These are phyloP conservation scores for Tarsius wallacei DNA, from an alignment of 2,797 vertebrate species.

Conservation along the genomic window DNA sequence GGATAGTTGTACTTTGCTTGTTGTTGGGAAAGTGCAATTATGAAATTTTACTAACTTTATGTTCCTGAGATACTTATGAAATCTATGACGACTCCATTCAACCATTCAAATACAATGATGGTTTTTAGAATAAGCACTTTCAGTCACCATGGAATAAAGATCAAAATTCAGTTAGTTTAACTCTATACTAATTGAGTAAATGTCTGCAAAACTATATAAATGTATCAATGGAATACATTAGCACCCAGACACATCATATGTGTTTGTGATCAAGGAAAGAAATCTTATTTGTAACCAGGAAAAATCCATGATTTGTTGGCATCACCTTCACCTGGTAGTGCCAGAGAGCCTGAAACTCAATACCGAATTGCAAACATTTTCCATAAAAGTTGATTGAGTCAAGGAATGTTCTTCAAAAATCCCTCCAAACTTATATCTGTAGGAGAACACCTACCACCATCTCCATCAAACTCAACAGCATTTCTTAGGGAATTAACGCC, in stretches of 20 bases:
- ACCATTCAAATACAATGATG: neutral
- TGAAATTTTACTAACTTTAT: constrained; percentile 50
- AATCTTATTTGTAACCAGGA: neutral
- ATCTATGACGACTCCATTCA: neutral
- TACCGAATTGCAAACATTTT: neutral
- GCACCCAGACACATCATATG: neutral
- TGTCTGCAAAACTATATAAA: neutral
- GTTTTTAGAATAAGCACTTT: neutral
- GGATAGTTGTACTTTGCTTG: neutral
- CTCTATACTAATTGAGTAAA: neutral
- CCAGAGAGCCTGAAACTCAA: neutral
- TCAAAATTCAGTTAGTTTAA: neutral
- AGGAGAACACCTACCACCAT: neutral
- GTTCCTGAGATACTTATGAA: neutral
- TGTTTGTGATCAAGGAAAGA: neutral
- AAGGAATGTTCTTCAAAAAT: neutral
- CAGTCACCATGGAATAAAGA: neutral
- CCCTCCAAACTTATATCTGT: neutral
- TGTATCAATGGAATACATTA: neutral
- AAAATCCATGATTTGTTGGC: neutral
- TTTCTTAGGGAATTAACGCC: neutral
- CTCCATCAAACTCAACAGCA: too few species aligned
- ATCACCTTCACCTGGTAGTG: neutral
- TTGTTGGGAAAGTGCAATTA: neutral
- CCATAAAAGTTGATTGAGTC: neutral